A percentile compares a stretch with the other conserved stretches of the same genome.
phyloP scores from a whole-genome alignment of 2,888 invertebrate species.

The Dicyrtomina minuta region DNA sequence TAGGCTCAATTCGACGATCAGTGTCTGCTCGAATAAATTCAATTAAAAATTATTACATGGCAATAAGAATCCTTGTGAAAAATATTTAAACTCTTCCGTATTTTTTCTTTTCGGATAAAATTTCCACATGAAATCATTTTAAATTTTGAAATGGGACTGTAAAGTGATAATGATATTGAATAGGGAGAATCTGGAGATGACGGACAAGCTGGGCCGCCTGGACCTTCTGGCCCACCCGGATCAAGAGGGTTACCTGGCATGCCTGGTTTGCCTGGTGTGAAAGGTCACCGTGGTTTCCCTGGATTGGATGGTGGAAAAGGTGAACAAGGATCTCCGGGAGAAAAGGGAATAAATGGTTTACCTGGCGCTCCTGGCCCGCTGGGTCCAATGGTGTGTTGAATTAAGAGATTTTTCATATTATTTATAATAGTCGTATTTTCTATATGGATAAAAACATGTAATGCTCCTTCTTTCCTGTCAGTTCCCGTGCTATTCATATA shows the following conservation, averaged over 20 bases:
- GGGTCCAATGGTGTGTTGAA: constrained; percentile 69
- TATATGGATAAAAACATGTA: too few relatives aligned
- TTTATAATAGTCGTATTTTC: too few relatives aligned
- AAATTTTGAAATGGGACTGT: too few relatives aligned
- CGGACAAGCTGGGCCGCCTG: constrained; percentile 75
- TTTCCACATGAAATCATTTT: not conserved
- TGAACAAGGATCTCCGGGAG: constrained; percentile 72
- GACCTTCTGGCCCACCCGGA: constrained; percentile 71
- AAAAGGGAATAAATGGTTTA: constrained; percentile 71
- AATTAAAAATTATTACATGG: not conserved
- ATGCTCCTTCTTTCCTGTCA: constrained; percentile 11
- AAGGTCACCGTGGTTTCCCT: constrained; percentile 79
- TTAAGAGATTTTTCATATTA: too few relatives aligned
- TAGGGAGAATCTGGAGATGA: constrained; percentile 77
- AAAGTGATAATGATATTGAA: constrained; percentile 33
- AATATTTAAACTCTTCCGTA: not conserved
- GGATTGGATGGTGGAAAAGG: constrained; percentile 81
- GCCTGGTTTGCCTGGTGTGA: constrained; percentile 77
- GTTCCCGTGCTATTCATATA: not conserved
- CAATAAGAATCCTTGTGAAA: not conserved
- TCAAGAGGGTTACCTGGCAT: constrained; percentile 71
- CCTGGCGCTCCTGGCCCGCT: constrained; percentile 63
- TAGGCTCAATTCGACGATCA: too few relatives aligned
- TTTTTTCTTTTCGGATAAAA: not conserved
- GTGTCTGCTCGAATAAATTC: too few relatives aligned